These are phyloP conservation scores for Ptilonorhynchus violaceus DNA, from an alignment of 2,113 vertebrate species.

Conservation along the genomic window DNA sequence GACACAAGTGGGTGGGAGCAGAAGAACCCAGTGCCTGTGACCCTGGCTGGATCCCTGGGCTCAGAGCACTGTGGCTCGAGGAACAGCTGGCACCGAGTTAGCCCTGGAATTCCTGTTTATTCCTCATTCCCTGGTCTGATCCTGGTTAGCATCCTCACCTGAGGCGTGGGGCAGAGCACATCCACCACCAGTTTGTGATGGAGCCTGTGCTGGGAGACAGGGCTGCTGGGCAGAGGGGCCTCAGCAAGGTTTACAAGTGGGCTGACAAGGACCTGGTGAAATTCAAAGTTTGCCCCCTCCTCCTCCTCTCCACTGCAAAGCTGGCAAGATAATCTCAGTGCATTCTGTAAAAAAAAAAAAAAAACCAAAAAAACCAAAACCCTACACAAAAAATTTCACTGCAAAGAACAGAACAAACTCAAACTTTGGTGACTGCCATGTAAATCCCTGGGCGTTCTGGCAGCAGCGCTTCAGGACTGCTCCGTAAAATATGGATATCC, in stretches of 20 bases:
- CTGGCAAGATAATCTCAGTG: background rate
- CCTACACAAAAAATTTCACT: background rate
- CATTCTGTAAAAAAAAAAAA: background rate
- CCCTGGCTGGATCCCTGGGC: background rate
- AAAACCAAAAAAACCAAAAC: background rate
- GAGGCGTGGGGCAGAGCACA: background rate
- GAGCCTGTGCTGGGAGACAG: background rate
- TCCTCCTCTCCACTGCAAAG: background rate
- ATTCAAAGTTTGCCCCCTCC: background rate
- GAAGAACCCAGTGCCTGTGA: background rate
- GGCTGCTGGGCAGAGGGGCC: background rate
- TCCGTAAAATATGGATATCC: constrained; percentile 16
- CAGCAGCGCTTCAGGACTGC: background rate
- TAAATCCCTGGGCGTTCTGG: background rate
- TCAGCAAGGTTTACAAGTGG: background rate
- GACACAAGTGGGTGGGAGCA: rapidly evolving
- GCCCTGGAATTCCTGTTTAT: background rate
- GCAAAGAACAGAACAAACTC: background rate
- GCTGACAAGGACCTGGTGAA: background rate
- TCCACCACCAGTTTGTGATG: background rate
- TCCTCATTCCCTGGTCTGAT: background rate
- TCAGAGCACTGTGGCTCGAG: background rate
- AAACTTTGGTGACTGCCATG: background rate
- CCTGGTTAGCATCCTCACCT: no score
- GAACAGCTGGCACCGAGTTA: background rate